Percentiles rank a stretch among this genome's conserved stretches.
Conservation (phyloP, 2,888 invertebrate species). For the Congeria kusceri region DNA sequence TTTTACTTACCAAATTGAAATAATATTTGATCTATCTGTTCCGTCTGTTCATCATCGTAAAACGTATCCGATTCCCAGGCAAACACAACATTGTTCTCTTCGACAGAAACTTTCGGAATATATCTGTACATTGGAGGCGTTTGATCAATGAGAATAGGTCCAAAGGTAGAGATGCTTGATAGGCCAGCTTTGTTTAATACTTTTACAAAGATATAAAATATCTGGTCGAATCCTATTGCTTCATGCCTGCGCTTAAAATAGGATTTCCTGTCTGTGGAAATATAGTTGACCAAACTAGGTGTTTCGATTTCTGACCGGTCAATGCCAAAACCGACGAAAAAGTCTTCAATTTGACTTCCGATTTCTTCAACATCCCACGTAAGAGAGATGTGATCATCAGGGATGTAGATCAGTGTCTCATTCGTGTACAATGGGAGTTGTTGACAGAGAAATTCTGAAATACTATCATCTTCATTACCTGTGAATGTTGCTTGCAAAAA, state of each 20-base stretch:
- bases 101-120: slow-evolving; percentile 24
- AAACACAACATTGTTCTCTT: slow-evolving; percentile 26
- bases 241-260: slow-evolving; percentile 48
- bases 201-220: slow-evolving; percentile 63
- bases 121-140: slow-evolving; percentile 51
- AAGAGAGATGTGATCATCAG: slow-evolving; percentile 56
- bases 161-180: slow-evolving; percentile 40
- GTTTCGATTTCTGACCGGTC: slow-evolving; percentile 1
- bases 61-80: slow-evolving; percentile 60
- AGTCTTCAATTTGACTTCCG: slow-evolving; percentile 63
- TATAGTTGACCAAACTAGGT: slow-evolving; percentile 58
- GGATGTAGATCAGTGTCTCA: slow-evolving; percentile 50
- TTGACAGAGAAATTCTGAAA: slow-evolving; percentile 36
- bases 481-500: too few species aligned
- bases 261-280: slow-evolving; percentile 40
- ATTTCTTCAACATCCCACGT: slow-evolving; percentile 56
- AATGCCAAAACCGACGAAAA: slow-evolving; percentile 58
- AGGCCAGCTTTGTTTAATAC: slow-evolving; percentile 64
- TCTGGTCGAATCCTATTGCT: slow-evolving; percentile 50
- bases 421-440: slow-evolving; percentile 10
- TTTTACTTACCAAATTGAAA: slow-evolving; percentile 61
- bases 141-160: slow-evolving; percentile 64
- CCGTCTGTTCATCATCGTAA: slow-evolving; percentile 62
- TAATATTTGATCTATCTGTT: slow-evolving; percentile 42
- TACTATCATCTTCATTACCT: neutral